A percentile compares a stretch with the other conserved stretches of the same genome.
Conservation (phyloP, 2,797 vertebrate genomes). For the Molossus alvarezi region DNA sequence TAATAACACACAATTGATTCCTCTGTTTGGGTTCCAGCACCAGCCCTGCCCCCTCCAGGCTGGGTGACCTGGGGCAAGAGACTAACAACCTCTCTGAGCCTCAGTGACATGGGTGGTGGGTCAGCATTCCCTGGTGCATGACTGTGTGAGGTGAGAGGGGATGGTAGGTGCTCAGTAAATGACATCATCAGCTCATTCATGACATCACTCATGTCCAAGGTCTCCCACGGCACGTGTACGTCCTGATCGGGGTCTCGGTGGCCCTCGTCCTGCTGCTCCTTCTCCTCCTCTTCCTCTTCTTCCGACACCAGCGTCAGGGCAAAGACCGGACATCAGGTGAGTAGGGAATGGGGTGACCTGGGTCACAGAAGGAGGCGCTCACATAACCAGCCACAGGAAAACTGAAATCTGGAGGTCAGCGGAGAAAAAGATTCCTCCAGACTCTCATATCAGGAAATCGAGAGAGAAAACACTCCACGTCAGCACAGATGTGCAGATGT, state of each 20-base stretch:
- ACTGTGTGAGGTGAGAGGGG: neutral
- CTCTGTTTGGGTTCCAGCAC: fast-evolving
- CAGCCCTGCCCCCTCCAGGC: fast-evolving
- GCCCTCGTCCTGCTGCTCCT: neutral
- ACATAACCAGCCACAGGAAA: neutral
- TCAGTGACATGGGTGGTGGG: neutral
- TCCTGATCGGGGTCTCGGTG: neutral
- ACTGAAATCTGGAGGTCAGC: neutral
- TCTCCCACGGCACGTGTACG: neutral
- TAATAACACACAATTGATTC: no score
- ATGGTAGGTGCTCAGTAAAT: neutral
- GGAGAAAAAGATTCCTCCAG: no score
- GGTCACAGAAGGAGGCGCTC: fast-evolving
- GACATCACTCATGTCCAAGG: neutral
- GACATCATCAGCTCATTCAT: fast-evolving
- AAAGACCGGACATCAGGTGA: neutral
- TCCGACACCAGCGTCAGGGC: fast-evolving
- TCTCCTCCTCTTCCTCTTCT: neutral
- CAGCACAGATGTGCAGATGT: fast-evolving
- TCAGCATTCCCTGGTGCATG: no score
- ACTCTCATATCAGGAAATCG: no score
- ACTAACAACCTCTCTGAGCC: fast-evolving
- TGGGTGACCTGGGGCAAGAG: fast-evolving
- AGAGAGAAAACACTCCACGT: neutral
- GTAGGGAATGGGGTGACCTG: fast-evolving